These are phyloP conservation scores for Paelopatides confundens DNA, from an alignment of 53 echinoderm and acorn worm genomes.

Conservation along the genomic window DNA sequence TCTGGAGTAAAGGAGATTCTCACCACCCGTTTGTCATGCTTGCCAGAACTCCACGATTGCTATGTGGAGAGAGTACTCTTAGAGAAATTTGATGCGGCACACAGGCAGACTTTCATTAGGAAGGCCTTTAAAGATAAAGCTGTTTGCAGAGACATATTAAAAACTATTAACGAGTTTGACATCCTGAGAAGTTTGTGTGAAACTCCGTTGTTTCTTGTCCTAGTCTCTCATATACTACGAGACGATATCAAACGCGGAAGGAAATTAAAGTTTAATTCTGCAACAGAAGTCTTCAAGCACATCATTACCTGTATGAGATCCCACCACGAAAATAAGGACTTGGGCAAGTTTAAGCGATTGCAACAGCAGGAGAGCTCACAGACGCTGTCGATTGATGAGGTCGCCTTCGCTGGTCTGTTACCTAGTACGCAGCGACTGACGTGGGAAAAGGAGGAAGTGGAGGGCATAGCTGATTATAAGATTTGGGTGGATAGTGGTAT, in stretches of 20 bases:
- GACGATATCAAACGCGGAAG: not conserved
- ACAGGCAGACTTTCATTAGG: no score
- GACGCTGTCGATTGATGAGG: not conserved
- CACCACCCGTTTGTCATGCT: not conserved
- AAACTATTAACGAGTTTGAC: no score
- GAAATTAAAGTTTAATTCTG: not conserved
- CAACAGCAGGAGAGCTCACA: not conserved
- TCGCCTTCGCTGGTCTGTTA: not conserved
- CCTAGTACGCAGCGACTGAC: not conserved
- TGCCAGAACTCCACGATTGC: not conserved
- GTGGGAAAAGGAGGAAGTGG: not conserved
- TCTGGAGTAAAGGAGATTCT: not conserved
- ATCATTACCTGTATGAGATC: slow-evolving; percentile 8
- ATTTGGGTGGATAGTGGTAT: not conserved
- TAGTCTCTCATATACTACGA: no score
- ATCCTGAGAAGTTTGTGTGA: no score
- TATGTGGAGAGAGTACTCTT: no score
- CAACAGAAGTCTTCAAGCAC: slow-evolving; percentile 2
- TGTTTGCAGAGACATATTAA: no score
- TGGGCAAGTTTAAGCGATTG: not conserved
- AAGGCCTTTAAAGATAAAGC: no score
- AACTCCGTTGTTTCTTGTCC: no score
- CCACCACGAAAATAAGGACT: not conserved
- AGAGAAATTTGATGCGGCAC: no score
- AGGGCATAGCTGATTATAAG: not conserved